A percentile compares a stretch with the other conserved stretches of the same genome.
These are phyloP conservation scores for Pseudonaja textilis DNA, from an alignment of 2,113 vertebrate genomes.

Conservation along the genomic window DNA sequence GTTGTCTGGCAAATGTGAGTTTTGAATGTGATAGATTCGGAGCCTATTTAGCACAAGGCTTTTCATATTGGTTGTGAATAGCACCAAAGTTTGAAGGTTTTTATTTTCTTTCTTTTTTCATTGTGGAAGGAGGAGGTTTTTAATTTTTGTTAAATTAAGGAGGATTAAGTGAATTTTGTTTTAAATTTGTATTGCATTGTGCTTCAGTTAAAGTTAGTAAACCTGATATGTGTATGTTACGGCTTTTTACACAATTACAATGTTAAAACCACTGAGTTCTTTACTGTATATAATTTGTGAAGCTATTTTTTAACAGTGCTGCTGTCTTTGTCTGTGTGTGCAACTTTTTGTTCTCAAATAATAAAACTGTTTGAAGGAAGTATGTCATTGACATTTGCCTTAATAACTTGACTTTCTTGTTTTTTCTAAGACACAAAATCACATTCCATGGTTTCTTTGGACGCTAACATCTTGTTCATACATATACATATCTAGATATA, in stretches of 20 bases:
- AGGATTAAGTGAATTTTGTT: conserved; percentile 49
- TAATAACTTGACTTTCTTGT: conserved; percentile 18
- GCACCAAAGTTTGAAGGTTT: conserved; percentile 44
- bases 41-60: conserved; percentile 59
- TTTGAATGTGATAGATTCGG: conserved; percentile 49
- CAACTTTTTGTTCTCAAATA: conserved; percentile 66
- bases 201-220: conserved; percentile 27
- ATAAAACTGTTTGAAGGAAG: conserved; percentile 70
- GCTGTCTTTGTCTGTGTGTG: conserved; percentile 65
- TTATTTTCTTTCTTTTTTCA: conserved; percentile 7
- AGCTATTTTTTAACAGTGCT: conserved; percentile 57
- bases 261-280: conserved; percentile 71
- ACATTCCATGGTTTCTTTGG: neutral
- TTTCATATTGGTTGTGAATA: conserved; percentile 62
- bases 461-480: no score
- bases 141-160: conserved; percentile 44
- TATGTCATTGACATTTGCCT: conserved; percentile 51
- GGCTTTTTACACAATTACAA: conserved; percentile 56
- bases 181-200: conserved; percentile 59
- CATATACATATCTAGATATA: no score
- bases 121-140: conserved; percentile 8
- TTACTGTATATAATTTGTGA: conserved; percentile 67
- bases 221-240: conserved; percentile 60
- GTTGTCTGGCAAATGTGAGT: conserved; percentile 49
- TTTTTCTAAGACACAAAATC: neutral